phyloP scores from a whole-genome alignment of 1,140 invertebrate genomes.

The Dysdera silvatica region DNA sequence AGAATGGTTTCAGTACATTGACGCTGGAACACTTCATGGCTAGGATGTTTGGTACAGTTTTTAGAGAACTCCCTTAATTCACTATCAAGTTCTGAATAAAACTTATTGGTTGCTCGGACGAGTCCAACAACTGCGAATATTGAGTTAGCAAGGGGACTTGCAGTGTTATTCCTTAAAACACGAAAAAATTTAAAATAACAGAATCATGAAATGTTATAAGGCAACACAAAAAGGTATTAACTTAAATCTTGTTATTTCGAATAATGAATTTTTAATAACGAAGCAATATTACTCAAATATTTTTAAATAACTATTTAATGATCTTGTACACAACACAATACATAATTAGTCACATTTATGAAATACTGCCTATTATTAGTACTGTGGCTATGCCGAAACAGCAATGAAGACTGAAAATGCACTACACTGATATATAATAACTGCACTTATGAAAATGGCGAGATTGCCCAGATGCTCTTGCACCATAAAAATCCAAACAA shows the following conservation, averaged over 20 bases:
- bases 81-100: slow-evolving; percentile 9
- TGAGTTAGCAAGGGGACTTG: slow-evolving; percentile 24
- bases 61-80: neutral
- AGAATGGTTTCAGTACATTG: slow-evolving; percentile 20
- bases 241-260: neutral
- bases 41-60: slow-evolving; percentile 3
- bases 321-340: too few relatives aligned
- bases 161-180: slow-evolving; percentile 9
- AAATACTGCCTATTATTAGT: too few relatives aligned
- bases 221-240: neutral
- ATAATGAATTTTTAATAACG: neutral
- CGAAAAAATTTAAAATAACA: neutral
- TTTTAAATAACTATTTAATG: too few relatives aligned
- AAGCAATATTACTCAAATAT: too few relatives aligned
- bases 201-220: neutral
- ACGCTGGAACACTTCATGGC: neutral
- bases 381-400: too few relatives aligned
- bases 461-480: too few relatives aligned
- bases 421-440: too few relatives aligned
- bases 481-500: too few relatives aligned
- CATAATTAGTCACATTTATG: too few relatives aligned
- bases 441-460: too few relatives aligned
- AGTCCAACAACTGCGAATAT: slow-evolving; percentile 23
- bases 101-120: slow-evolving; percentile 7
- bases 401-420: too few relatives aligned